These are phyloP conservation scores for Rhabdornis inornatus DNA, from an alignment of 2,113 vertebrate genomes.

Conservation along the genomic window DNA sequence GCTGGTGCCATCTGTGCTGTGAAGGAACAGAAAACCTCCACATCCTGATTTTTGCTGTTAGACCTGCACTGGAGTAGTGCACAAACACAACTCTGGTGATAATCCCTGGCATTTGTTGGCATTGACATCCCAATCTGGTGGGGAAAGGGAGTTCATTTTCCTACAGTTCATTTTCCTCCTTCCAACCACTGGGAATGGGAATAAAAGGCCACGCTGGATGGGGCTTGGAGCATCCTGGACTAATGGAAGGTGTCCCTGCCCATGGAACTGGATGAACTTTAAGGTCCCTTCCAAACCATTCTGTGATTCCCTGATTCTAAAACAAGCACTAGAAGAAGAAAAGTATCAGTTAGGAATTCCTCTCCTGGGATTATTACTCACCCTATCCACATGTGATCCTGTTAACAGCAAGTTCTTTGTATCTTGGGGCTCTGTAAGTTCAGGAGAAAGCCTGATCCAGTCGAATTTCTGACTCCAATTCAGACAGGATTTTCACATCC, in stretches of 20 bases:
- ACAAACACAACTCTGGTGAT: conserved; percentile 16
- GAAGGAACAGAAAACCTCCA: conserved; percentile 23
- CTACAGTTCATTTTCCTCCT: background rate
- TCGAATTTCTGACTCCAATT: background rate
- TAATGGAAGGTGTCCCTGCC: background rate
- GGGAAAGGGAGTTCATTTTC: background rate
- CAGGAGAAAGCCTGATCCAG: background rate
- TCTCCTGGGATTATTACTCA: background rate
- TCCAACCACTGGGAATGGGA: background rate
- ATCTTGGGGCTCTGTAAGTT: background rate
- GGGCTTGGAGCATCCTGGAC: background rate
- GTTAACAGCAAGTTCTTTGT: background rate
- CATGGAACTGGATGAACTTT: background rate
- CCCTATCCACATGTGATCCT: background rate
- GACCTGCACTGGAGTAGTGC: background rate
- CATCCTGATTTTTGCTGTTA: conserved; percentile 16
- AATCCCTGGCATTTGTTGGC: background rate
- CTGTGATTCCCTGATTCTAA: background rate
- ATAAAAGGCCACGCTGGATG: background rate
- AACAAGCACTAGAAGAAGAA: background rate
- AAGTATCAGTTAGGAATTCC: background rate
- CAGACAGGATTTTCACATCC: background rate
- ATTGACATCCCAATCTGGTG: background rate
- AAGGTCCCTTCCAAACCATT: background rate
- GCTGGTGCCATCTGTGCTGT: conserved; percentile 58